Evolutionary conservation across 2,888 invertebrate species (phyloP).

Genomic region (Ametastegia equiseti): DNA sequence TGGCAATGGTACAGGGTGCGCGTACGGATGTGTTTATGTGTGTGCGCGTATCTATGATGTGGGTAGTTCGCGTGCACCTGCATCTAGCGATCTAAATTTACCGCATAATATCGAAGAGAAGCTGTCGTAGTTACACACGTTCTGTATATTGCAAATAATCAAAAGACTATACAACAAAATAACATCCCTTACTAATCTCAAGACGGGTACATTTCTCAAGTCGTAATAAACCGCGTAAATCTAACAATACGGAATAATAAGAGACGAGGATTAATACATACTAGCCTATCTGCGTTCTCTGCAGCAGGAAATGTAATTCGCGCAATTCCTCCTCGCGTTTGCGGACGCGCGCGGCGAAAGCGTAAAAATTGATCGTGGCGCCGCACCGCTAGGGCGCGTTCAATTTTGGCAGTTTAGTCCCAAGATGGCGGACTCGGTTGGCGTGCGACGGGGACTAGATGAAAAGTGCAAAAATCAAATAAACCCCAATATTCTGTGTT

Average conservation of each 20-base stretch:
- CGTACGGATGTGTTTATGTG: background rate
- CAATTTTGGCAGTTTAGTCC: slow-evolving; percentile 70
- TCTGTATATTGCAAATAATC: too few relatives aligned
- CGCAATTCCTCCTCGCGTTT: slow-evolving; percentile 29
- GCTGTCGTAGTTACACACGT: too few relatives aligned
- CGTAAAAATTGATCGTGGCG: slow-evolving; percentile 59
- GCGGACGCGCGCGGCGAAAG: background rate
- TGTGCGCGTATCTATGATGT: background rate
- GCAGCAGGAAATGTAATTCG: slow-evolving; percentile 30
- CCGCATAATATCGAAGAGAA: too few relatives aligned
- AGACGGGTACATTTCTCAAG: too few relatives aligned
- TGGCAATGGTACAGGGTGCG: background rate
- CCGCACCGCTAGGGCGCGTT: slow-evolving; percentile 45
- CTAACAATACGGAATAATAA: too few relatives aligned
- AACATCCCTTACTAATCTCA: too few relatives aligned
- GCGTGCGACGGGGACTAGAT: slow-evolving; percentile 71
- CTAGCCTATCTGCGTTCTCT: too few relatives aligned
- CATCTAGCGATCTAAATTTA: slow-evolving; percentile 24
- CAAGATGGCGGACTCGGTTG: slow-evolving; percentile 75
- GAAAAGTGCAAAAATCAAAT: slow-evolving; percentile 70
- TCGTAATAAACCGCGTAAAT: too few relatives aligned
- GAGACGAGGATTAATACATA: too few relatives aligned
- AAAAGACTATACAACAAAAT: too few relatives aligned
- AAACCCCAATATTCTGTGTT: slow-evolving; percentile 69
- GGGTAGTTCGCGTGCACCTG: background rate